These are phyloP conservation scores for Gnathonemus longibarbis DNA, from an alignment of 2,113 vertebrate genomes.

Conservation along the genomic window DNA sequence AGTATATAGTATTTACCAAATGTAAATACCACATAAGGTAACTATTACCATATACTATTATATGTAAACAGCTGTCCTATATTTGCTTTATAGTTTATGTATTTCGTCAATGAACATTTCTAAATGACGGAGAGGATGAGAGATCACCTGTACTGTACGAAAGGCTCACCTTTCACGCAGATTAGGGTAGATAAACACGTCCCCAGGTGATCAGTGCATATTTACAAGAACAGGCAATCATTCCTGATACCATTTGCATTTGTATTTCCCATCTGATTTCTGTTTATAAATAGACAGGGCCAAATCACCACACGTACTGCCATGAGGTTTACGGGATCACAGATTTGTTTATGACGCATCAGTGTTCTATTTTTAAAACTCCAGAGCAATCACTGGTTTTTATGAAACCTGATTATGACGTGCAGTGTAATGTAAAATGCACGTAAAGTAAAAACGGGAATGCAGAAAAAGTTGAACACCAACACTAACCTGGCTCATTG, in stretches of 20 bases:
- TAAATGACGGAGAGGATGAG: background rate
- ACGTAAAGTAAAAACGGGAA: background rate
- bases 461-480: background rate
- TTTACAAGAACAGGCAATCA: background rate
- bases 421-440: background rate
- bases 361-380: background rate
- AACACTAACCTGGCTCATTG: background rate
- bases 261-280: constrained; percentile 2
- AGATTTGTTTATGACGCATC: background rate
- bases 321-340: background rate
- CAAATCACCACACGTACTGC: background rate
- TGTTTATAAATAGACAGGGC: background rate
- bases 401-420: background rate
- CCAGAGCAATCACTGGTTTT: background rate
- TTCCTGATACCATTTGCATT: background rate
- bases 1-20: background rate
- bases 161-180: background rate
- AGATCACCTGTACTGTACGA: background rate
- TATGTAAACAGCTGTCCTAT: background rate
- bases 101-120: background rate
- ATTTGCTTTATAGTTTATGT: background rate
- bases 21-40: background rate
- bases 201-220: background rate
- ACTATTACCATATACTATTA: background rate
- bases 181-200: background rate